Percentiles rank a stretch among this genome's conserved stretches.
Evolutionary conservation across 2,888 invertebrate species (phyloP).

Genomic region (Meiosimyza platycephala): DNA sequence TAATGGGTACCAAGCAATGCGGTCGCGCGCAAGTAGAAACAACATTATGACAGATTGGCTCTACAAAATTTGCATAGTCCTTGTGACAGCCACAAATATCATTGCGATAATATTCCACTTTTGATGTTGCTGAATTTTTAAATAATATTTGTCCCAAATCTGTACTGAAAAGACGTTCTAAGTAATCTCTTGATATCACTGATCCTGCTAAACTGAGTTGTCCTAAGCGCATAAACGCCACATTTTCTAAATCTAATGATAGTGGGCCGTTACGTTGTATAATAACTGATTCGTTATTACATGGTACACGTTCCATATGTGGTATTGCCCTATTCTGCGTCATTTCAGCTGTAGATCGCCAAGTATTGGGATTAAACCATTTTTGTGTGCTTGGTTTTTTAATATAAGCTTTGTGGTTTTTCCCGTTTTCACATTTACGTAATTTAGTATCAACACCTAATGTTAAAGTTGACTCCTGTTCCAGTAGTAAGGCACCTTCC

Average conservation of each 20-base stretch:
- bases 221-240: conserved; percentile 56
- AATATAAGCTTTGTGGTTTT: conserved; percentile 49
- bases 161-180: conserved; percentile 56
- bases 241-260: conserved; percentile 60
- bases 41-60: conserved; percentile 60
- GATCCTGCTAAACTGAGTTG: conserved; percentile 59
- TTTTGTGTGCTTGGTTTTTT: conserved; percentile 51
- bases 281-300: conserved; percentile 60
- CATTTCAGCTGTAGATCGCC: conserved; percentile 49
- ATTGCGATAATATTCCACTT: conserved; percentile 57
- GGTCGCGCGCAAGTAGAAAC: conserved; percentile 55
- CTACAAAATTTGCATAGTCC: conserved; percentile 52
- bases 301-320: conserved; percentile 62
- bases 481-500: conserved; percentile 57
- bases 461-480: conserved; percentile 53
- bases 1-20: conserved; percentile 60
- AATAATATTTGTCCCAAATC: conserved; percentile 63
- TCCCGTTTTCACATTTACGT: conserved; percentile 51
- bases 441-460: conserved; percentile 46
- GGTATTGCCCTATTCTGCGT: conserved; percentile 49
- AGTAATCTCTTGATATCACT: conserved; percentile 54
- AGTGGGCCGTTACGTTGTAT: conserved; percentile 54
- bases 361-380: conserved; percentile 64
- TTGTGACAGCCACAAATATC: conserved; percentile 64
- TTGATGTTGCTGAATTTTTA: conserved; percentile 54